A percentile compares a stretch with the other conserved stretches of the same genome.
phyloP scores from a whole-genome alignment of 2,113 vertebrate genomes.

The Larimichthys polyactis region DNA sequence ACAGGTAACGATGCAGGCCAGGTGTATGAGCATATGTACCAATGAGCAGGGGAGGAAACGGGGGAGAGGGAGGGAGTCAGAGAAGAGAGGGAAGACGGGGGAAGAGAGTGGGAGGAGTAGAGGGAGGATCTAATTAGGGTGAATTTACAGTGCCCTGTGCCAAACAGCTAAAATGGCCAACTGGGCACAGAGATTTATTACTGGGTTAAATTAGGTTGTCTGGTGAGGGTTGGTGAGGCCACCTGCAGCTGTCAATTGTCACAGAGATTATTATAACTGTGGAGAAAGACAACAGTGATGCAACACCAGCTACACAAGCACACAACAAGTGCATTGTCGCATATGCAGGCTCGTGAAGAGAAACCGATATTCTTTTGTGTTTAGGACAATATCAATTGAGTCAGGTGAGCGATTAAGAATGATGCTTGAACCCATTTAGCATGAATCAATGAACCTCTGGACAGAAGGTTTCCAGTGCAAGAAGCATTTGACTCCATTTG shows the following conservation, averaged over 20 bases:
- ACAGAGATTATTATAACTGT: constrained; percentile 72
- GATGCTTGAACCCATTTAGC: constrained; percentile 77
- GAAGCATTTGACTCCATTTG: constrained; percentile 79
- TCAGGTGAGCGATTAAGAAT: constrained; percentile 74
- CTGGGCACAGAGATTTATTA: constrained; percentile 81
- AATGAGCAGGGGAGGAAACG: constrained; percentile 76
- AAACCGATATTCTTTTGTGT: constrained; percentile 57
- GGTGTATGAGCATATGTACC: constrained; percentile 91
- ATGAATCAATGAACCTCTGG: constrained; percentile 79
- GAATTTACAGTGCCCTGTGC: constrained; percentile 80
- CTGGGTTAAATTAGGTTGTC: constrained; percentile 80
- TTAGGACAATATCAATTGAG: constrained; percentile 72
- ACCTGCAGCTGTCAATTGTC: constrained; percentile 77
- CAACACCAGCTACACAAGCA: constrained; percentile 42
- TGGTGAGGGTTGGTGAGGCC: constrained; percentile 68
- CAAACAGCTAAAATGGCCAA: constrained; percentile 83
- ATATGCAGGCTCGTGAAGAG: constrained; percentile 30
- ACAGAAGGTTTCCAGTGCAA: constrained; percentile 72
- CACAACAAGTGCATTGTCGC: constrained; percentile 20
- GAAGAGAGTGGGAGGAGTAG: constrained; percentile 65
- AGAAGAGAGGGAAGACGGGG: constrained; percentile 64
- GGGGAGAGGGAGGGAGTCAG: constrained; percentile 57
- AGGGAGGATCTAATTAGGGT: constrained; percentile 81
- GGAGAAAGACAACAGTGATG: constrained; percentile 41
- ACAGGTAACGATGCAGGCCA: constrained; percentile 94